Conservation (phyloP, 2,797 vertebrate species). For the Cichlasoma orientale region DNA sequence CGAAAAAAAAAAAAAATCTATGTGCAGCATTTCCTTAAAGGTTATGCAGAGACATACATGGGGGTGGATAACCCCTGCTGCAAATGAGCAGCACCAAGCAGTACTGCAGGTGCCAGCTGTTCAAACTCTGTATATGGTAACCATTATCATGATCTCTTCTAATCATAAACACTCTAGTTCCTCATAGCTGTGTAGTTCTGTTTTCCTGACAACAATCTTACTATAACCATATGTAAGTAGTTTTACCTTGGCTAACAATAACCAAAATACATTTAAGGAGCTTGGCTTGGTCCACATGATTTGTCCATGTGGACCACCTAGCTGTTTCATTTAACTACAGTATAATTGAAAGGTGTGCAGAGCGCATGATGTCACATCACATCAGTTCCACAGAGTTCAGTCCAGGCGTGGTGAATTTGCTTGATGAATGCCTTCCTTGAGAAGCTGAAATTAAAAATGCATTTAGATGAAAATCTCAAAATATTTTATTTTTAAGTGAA, state of each 20-base stretch:
- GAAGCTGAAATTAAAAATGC: background rate
- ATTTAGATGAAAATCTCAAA: background rate
- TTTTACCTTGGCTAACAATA: no score
- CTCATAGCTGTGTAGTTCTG: no score
- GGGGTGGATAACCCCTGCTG: no score
- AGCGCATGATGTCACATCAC: background rate
- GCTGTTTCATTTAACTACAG: background rate
- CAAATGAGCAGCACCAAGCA: no score
- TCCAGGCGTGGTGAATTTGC: background rate
- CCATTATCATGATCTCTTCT: no score
- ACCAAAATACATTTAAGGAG: background rate
- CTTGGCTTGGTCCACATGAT: background rate
- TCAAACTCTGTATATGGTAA: no score
- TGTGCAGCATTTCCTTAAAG: conserved; percentile 1
- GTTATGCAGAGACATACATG: background rate
- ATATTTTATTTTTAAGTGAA: background rate
- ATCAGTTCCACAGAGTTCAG: background rate
- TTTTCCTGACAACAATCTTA: no score
- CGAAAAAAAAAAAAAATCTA: background rate
- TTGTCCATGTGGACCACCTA: background rate
- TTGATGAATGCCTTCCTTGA: background rate
- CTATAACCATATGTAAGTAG: no score
- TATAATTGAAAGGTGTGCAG: background rate
- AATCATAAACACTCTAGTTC: no score
- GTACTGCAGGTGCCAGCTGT: no score